Percentiles rank a stretch among this genome's conserved stretches.
Conservation (phyloP, 2,797 vertebrate genomes). For the Tragelaphus eurycerus region DNA sequence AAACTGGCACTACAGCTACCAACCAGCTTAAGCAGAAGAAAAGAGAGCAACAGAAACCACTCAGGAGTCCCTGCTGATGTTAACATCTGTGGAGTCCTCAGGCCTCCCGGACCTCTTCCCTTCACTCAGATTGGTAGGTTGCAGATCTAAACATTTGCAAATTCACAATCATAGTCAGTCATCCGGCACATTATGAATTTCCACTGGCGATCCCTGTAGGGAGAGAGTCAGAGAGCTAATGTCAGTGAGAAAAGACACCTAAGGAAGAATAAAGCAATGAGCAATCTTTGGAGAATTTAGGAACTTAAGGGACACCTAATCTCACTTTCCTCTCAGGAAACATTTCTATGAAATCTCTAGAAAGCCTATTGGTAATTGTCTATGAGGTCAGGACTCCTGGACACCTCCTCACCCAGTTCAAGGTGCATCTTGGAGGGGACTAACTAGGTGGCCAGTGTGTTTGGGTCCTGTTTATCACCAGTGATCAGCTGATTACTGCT, state of each 20-base stretch:
- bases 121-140: background rate
- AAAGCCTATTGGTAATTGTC: background rate
- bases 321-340: background rate
- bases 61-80: background rate
- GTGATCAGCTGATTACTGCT: background rate
- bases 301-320: background rate
- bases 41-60: background rate
- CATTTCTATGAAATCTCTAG: background rate
- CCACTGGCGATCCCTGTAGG: constrained; percentile 96
- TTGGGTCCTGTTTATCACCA: background rate
- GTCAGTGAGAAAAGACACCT: background rate
- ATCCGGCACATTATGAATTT: constrained; percentile 98
- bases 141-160: constrained; percentile 89
- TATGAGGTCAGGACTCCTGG: background rate
- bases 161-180: constrained; percentile 95
- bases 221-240: background rate
- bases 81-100: background rate
- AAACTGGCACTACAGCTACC: background rate
- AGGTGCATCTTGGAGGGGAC: background rate
- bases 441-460: background rate
- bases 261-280: fast-evolving
- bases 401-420: too few species aligned
- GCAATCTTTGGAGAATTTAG: background rate
- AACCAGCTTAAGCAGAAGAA: constrained; percentile 31
- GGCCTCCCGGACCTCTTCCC: background rate